These are phyloP conservation scores for Agriotes lineatus DNA, from an alignment of 2,888 invertebrate genomes.

Conservation along the genomic window DNA sequence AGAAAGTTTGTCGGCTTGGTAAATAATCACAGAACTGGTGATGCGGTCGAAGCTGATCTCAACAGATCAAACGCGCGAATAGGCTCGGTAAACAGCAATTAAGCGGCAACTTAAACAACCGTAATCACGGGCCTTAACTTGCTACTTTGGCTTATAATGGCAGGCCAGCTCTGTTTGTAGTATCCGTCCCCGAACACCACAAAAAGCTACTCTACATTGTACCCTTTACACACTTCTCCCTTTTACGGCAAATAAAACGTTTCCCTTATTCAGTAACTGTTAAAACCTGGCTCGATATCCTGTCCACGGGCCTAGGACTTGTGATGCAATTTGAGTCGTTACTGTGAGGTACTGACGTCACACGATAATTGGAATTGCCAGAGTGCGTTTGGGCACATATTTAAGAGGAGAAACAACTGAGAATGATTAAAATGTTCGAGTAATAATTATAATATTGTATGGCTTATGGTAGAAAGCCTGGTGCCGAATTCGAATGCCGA, in stretches of 20 bases:
- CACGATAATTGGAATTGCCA: too few species aligned
- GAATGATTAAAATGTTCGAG: too few species aligned
- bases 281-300: background rate
- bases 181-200: constrained; percentile 48
- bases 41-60: constrained; percentile 61
- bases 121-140: constrained; percentile 65
- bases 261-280: constrained; percentile 19
- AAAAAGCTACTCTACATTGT: constrained; percentile 44
- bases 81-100: constrained; percentile 67
- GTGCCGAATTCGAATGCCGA: too few species aligned
- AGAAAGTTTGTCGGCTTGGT: constrained; percentile 62
- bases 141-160: constrained; percentile 66
- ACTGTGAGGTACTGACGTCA: too few species aligned
- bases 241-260: constrained; percentile 33
- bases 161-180: constrained; percentile 62
- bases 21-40: constrained; percentile 65
- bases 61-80: constrained; percentile 66
- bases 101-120: constrained; percentile 66
- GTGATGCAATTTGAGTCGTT: background rate
- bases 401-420: too few species aligned
- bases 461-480: too few species aligned
- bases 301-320: background rate
- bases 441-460: too few species aligned
- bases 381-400: too few species aligned
- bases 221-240: constrained; percentile 41